Base-by-base conservation (phyloP, 2,888 invertebrate genomes). In the Calliphora vomitoria region DNA sequence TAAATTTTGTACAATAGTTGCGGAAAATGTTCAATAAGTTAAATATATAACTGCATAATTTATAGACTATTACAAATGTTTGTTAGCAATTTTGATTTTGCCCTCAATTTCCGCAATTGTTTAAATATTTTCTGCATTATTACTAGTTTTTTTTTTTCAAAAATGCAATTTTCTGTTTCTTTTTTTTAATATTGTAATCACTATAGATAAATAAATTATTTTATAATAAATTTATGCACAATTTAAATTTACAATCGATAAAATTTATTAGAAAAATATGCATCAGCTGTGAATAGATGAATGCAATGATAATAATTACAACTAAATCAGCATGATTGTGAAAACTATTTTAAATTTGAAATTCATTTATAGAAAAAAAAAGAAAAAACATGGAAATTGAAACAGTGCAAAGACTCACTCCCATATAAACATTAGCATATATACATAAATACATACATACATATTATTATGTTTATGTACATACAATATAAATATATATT, bases 261-360 rank as follows among this genome's bases (percentile, higher is more conserved):
- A 75, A 82, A 82, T 75, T 75, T 75, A 75, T 82, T 58, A 44
- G 68, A 68, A 60, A 75, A 60, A 41, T 82, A 47, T 66, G 55
- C 74, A 66, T 50, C 82, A 75, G 75, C 41, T 82, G 75, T 15
- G 31, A 75, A 68, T 58, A 68, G 25, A 41, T 81, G 71, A 38
- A 74, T 35, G 53, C 8, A 66, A 66, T 66, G 60, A 82, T 66
- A 60, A 75, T 75, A 50, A 64, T 81, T 62, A 11, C 44, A 66
- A 66, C 64, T 75, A 47, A 66, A 47, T 58, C 47, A 68, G 1
- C 13, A 47, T 38, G 35, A 38, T 31, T 71, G 62, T 55, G 25
- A 25, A 25, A 25, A 25, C 1, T 25, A 1, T 1, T 25, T 25
- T 25, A 35, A 60, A 35, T 6, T 31, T 13, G 4, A 6, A 53